A percentile compares a stretch with the other conserved stretches of the same genome.
Conservation (phyloP, 2,888 invertebrate species). For the Hesperia comma region DNA sequence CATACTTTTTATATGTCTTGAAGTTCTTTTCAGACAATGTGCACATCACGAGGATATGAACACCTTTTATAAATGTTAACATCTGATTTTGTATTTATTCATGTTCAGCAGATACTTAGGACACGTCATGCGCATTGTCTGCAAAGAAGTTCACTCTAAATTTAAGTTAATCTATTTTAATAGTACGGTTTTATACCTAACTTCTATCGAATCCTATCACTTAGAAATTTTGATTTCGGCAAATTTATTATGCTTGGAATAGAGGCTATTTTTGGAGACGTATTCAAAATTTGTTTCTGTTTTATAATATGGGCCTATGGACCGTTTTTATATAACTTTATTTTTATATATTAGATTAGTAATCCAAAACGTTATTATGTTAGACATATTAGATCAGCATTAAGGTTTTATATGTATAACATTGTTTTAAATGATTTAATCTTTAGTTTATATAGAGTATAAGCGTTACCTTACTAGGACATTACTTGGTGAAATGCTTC, state of each 20-base stretch:
- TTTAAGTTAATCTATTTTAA: conserved; percentile 20
- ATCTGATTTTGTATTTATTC: not conserved
- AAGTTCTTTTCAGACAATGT: not conserved
- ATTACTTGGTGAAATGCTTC: conserved; percentile 30
- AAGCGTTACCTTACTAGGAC: conserved; percentile 34
- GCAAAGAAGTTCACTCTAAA: conserved; percentile 11
- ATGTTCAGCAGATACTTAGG: not conserved
- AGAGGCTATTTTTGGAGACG: conserved; percentile 33
- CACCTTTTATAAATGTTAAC: conserved; percentile 1
- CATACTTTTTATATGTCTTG: conserved; percentile 2
- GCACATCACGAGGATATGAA: not conserved
- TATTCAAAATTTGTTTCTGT: conserved; percentile 28
- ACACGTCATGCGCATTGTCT: not conserved
- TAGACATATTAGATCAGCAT: conserved; percentile 21
- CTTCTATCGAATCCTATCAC: conserved; percentile 24
- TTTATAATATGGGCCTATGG: conserved; percentile 14
- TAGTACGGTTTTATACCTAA: conserved; percentile 21
- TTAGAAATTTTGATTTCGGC: conserved; percentile 21
- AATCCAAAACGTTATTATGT: conserved; percentile 30
- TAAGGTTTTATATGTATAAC: not conserved
- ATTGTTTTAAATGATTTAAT: conserved; percentile 20
- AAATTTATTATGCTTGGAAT: conserved; percentile 34
- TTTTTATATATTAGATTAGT: conserved; percentile 29
- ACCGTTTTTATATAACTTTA: conserved; percentile 18
- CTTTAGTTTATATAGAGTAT: conserved; percentile 16